Evolutionary conservation across 2,888 invertebrate genomes (phyloP), one percentile per base, ranked within the genome.

Genomic region (Beris chalybata): DNA sequence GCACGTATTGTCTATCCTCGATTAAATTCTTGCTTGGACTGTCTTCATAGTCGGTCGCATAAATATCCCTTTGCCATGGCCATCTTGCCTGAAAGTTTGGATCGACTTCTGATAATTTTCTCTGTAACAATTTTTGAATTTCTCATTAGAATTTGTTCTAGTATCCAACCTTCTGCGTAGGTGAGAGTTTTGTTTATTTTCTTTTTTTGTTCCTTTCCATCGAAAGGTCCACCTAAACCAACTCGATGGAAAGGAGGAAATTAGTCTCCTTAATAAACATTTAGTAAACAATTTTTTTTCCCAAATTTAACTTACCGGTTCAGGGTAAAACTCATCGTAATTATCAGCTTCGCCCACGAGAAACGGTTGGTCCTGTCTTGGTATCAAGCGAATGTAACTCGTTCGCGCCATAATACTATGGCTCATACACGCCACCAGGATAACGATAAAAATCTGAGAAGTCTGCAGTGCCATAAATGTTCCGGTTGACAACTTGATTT

Each of bases 51-150:
- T 73, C 67, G 1, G 73, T 73, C 3, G 73, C 65, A 0, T 77
- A 32, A 0, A 78, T 66, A 65, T 78, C 78, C 3, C 75, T 73
- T 30, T 79, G 64, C 30, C 74, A 75, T 1, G 78, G 78, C 76
- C 77, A 79, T 67, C 75, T 77, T 31, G 73, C 71, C 6, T 77
- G 73, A 64, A 73, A 73, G 47, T 72, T 73, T 30, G 74, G 69
- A 70, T 72, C 75, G 52, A 71, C 72, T 31, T 68, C 73, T 6
- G 73, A 71, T 31, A 73, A 71, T 66, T 73, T 74, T 68, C 71
- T 73, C 76, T 75, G 29, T 57, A 61, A 29, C 64, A 55, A 30
- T 38, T 48, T 48, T 48, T 38, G 5, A 38, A 38, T 38, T 5
- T 9, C 38, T 3, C 3, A 5, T 38, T 45, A 45, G 15, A 11